These are phyloP conservation scores for Copidosoma floridanum DNA, from an alignment of 1,140 invertebrate species.

Conservation along the genomic window DNA sequence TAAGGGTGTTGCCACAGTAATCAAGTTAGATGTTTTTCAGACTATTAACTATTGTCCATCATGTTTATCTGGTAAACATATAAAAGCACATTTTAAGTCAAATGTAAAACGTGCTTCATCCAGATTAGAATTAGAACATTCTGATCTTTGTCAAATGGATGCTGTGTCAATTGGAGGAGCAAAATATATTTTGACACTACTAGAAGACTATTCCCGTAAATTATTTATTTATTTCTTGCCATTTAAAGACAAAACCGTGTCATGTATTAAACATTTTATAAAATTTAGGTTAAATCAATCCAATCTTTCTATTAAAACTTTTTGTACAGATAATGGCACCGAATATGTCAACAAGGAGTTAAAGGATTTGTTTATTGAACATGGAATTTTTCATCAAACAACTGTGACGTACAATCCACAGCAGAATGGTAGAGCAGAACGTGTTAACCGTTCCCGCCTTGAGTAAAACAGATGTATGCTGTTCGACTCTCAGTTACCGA, in stretches of 20 bases:
- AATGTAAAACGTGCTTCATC: background rate
- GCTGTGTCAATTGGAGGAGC: conserved; percentile 32
- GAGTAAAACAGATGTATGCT: conserved; percentile 36
- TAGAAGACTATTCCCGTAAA: conserved; percentile 41
- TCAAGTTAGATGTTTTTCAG: too few species aligned
- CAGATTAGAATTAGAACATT: conserved; percentile 34
- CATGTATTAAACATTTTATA: conserved; percentile 38
- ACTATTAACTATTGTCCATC: too few species aligned
- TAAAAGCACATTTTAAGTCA: conserved; percentile 18
- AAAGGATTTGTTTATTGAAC: conserved; percentile 28
- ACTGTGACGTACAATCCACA: conserved; percentile 42
- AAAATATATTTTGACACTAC: conserved; percentile 41
- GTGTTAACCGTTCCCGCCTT: conserved; percentile 31
- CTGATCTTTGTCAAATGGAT: conserved; percentile 36
- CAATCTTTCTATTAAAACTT: conserved; percentile 38
- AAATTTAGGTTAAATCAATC: conserved; percentile 24
- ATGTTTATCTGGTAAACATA: background rate
- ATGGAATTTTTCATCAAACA: conserved; percentile 24
- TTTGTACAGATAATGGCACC: conserved; percentile 45
- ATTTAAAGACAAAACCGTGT: conserved; percentile 38
- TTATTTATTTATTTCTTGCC: conserved; percentile 42
- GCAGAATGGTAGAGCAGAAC: conserved; percentile 51
- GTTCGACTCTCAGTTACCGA: conserved; percentile 37
- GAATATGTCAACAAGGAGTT: conserved; percentile 44
- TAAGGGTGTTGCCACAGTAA: background rate